Base-by-base conservation (phyloP, 2,888 invertebrate species). In the Trisateles emortualis region DNA sequence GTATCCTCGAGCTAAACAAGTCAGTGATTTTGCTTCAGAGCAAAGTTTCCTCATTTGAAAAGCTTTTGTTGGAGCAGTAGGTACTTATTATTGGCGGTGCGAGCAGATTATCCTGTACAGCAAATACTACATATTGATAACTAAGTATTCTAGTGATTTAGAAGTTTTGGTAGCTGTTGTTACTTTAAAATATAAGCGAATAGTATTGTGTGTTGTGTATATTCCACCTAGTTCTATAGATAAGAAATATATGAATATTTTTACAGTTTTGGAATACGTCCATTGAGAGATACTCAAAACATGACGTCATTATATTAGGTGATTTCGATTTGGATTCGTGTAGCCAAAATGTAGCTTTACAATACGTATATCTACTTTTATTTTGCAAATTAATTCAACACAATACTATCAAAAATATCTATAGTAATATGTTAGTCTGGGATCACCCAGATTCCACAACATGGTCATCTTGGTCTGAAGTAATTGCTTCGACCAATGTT, bases 281-380 rank as follows among this genome's bases (percentile, higher is more conserved):
- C n/a, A 36, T 36, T 16, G 16, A 36, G 6, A 36, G 16, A 16
- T 36, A 36, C 10, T 8, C 6, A 9, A 36, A 36, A 17, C 16
- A 16, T 16, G 16, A 36, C 16, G 2, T 36, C 8, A 3, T 36
- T 2, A 16, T 36, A 36, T 14, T 14, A 14, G 36, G 36, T 16
- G 36, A 36, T 36, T 36, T 36, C 8, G 16, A 36, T 36, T 16
- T 36, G 36, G 16, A 16, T 16, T 36, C 36, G 9, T 36, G 36
- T 36, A 36, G 36, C 8, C 36, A 36, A 16, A 36, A 36, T 36
- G 36, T 36, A 16, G 5, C 19, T 3, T 19, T 19, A 19, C 5
- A 36, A 3, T 36, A 33, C 6, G 13, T 13, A 3, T 33, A 33
- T 33, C 2, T 33, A 3, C 11, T 33, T 3, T 33, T 13, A 13